Evolutionary conservation across 2,888 invertebrate species (phyloP).

Genomic region (Acrobasis repandana): DNA sequence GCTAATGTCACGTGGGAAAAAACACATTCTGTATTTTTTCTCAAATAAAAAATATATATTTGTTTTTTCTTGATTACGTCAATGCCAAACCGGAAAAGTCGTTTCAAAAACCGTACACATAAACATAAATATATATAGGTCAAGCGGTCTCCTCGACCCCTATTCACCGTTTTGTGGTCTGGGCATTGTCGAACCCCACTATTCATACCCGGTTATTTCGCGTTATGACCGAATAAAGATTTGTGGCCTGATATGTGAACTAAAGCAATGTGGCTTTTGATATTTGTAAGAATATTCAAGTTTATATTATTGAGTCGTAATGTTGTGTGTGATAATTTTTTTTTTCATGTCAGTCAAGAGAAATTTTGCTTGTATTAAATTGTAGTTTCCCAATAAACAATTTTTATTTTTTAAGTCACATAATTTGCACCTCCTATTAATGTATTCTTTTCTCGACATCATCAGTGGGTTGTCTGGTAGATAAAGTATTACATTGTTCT

Average conservation of each 20-base stretch:
- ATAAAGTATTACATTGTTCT: too few relatives aligned
- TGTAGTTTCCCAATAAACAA: too few relatives aligned
- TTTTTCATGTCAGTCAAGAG: too few relatives aligned
- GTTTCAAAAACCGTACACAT: slow-evolving; percentile 8
- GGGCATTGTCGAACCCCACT: slow-evolving; percentile 5
- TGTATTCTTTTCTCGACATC: too few relatives aligned
- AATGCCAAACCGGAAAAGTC: not conserved
- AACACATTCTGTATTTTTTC: too few relatives aligned
- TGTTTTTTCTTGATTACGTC: too few relatives aligned
- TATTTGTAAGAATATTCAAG: slow-evolving; percentile 1
- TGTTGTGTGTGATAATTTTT: not conserved
- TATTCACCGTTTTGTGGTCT: slow-evolving; percentile 8
- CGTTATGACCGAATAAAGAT: slow-evolving; percentile 16
- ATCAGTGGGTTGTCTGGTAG: too few relatives aligned
- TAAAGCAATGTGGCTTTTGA: not conserved
- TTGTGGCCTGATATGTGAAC: slow-evolving; percentile 1
- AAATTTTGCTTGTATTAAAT: too few relatives aligned
- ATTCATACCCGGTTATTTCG: slow-evolving; percentile 10
- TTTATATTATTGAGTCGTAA: not conserved
- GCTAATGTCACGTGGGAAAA: too few relatives aligned
- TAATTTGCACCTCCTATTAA: too few relatives aligned
- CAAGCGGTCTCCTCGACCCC: slow-evolving; percentile 7
- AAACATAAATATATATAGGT: slow-evolving; percentile 16
- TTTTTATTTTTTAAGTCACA: too few relatives aligned
- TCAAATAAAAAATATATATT: too few relatives aligned